These are phyloP conservation scores for Nemurella pictetii DNA, from an alignment of 2,888 invertebrate species.

Conservation along the genomic window DNA sequence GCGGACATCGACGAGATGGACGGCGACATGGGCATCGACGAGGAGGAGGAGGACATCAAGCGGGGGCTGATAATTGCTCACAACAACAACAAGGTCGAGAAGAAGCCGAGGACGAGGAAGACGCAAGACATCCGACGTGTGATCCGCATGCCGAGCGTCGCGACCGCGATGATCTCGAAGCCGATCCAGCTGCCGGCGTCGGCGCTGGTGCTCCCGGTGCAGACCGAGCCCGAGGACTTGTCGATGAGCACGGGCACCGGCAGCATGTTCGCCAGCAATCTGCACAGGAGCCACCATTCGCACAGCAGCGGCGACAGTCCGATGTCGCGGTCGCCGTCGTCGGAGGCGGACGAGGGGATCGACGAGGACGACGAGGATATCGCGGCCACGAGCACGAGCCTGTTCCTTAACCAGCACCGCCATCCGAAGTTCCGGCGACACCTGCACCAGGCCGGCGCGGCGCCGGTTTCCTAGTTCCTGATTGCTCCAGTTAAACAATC, in stretches of 20 bases:
- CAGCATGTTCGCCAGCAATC: constrained; percentile 8
- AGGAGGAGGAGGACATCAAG: constrained; percentile 31
- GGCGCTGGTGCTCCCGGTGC: constrained; percentile 65
- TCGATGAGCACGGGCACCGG: constrained; percentile 59
- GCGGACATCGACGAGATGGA: constrained; percentile 42
- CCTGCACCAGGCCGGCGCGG: constrained; percentile 30
- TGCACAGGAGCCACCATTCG: constrained; percentile 48
- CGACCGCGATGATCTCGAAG: constrained; percentile 39
- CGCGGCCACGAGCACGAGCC: constrained; percentile 56
- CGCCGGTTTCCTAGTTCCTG: constrained; percentile 37
- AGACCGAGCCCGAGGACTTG: constrained; percentile 90
- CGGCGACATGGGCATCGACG: constrained; percentile 42
- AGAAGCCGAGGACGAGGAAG: constrained; percentile 47
- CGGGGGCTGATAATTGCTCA: constrained; percentile 35
- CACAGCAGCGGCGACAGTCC: constrained; percentile 54
- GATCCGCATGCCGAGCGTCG: constrained; percentile 53
- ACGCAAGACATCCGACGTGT: constrained; percentile 58
- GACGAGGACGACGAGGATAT: constrained; percentile 57
- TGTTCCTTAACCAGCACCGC: constrained; percentile 56
- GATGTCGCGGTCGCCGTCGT: constrained; percentile 55
- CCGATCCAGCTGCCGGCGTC: constrained; percentile 57
- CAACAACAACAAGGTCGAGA: constrained; percentile 41
- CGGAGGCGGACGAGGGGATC: constrained; percentile 56
- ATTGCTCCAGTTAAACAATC: constrained; percentile 26
- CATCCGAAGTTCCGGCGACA: constrained; percentile 43